phyloP scores from a whole-genome alignment of 92 coral and sea anemone species.

The Blastomussa wellsi region DNA sequence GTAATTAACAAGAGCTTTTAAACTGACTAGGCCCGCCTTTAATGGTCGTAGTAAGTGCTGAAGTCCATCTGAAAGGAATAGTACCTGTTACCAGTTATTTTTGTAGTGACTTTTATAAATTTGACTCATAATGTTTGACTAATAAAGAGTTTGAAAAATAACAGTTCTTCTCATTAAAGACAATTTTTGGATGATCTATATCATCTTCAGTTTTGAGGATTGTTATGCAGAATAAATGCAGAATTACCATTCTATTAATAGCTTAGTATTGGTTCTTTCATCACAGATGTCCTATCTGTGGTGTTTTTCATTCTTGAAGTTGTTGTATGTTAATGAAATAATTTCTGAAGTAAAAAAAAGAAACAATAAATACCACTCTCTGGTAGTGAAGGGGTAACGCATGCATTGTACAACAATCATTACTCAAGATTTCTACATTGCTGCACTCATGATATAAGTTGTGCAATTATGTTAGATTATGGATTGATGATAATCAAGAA shows the following conservation, averaged over 20 bases:
- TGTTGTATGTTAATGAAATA: background rate
- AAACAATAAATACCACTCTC: too few relatives aligned
- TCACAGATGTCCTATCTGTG: background rate
- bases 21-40: background rate
- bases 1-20: slow-evolving; percentile 10
- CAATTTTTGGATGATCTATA: background rate
- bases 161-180: background rate
- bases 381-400: background rate
- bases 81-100: background rate
- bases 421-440: background rate
- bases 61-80: background rate
- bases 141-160: background rate
- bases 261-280: too few relatives aligned
- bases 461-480: background rate
- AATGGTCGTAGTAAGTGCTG: background rate
- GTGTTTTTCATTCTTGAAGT: background rate
- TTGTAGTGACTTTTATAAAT: background rate
- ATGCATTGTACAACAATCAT: background rate
- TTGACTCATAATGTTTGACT: too few relatives aligned
- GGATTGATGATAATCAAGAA: background rate
- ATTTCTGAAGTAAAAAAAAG: background rate
- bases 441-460: background rate
- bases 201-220: background rate
- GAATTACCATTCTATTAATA: too few relatives aligned
- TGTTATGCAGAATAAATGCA: background rate